Base-by-base conservation (phyloP, 1,140 invertebrate genomes). In the Bombus affinis region DNA sequence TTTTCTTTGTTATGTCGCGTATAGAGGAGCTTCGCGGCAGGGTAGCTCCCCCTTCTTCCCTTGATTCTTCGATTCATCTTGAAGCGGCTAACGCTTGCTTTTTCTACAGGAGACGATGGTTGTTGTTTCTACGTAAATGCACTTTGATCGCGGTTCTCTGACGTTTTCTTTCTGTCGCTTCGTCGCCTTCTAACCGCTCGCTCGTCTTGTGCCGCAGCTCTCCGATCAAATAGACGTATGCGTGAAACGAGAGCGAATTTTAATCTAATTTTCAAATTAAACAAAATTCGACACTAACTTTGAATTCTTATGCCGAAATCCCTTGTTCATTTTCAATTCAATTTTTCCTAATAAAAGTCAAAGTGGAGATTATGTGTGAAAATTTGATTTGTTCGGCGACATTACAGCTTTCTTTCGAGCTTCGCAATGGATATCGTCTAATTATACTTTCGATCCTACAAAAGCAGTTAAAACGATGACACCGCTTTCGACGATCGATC, bases 51-150 rank as follows among this genome's bases (percentile, higher is more conserved):
- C 18, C 18, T 22, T 53, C 47, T 22, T 53, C 47, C 47, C 4
- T 15, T 0, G 2, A 1, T 83, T 75, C 35, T 32, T n/a, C 42
- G 5, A 32, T 47, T 75, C 12, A 3, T 22, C 39, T 70, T 32
- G 73, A 75, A 57, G 66, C 44, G 65, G 8, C 47, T 47, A 9
- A 68, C 81, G 59, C 44, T 82, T 57, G 47, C 32, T 78, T 77
- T 70, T 78, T 70, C 74, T 70, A 83, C 81, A 57, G 22, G 0
- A 13, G 44, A 74, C 8, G 71, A 82, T 1, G 39, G 6, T 53
- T 8, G 1, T 82, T 47, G 62, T 75, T 70, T 42, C 62, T 35
- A 53, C 47, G 47, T 53, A 80, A 70, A 47, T 28, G 78, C 53
- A 35, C 22, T 59, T 39, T 10, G 57, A 32, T 62, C 37, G 28